Conservation (phyloP, 2,113 vertebrate genomes). For the Natator depressus region DNA sequence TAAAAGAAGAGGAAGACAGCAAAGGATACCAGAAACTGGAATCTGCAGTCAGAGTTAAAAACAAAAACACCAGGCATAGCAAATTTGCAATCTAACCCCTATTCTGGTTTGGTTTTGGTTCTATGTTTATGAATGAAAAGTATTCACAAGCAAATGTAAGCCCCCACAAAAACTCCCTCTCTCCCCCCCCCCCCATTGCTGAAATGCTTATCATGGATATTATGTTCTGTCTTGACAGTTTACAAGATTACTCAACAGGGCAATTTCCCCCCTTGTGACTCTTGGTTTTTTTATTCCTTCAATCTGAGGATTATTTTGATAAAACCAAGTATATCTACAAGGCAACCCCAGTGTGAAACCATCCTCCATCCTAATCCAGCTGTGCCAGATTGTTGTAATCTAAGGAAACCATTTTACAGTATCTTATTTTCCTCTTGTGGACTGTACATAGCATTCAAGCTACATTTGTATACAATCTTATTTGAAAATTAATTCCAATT, state of each 20-base stretch:
- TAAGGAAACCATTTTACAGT: neutral
- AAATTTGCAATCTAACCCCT: accelerated
- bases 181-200: neutral
- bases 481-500: no score
- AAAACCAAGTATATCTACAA: neutral
- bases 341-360: neutral
- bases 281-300: neutral
- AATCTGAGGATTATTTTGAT: neutral
- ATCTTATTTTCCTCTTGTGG: neutral
- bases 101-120: neutral
- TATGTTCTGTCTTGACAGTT: neutral
- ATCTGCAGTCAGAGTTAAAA: neutral
- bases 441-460: neutral
- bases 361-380: neutral
- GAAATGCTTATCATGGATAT: neutral
- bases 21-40: neutral
- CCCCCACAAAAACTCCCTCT: neutral
- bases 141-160: neutral
- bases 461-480: neutral
- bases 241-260: neutral
- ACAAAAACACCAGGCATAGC: neutral
- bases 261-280: neutral
- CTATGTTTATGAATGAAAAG: neutral
- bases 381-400: neutral
- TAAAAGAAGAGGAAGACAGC: neutral